phyloP scores from a whole-genome alignment of 2,797 vertebrate genomes.

The Phyllotis vaccarum region DNA sequence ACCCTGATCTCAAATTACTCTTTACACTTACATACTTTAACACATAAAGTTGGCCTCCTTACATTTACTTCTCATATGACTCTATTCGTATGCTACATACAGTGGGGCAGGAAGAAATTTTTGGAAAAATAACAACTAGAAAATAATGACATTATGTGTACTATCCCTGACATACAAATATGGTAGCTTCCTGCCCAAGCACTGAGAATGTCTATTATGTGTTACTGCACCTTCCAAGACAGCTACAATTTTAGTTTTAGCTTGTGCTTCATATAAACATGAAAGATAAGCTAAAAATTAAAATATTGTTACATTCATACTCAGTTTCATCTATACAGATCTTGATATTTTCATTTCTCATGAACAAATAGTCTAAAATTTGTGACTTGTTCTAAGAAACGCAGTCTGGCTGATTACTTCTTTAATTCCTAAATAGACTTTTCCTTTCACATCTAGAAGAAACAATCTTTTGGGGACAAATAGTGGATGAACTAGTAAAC shows the following conservation, averaged over 20 bases:
- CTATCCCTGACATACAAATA: background rate
- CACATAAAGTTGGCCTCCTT: background rate
- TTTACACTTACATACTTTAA: background rate
- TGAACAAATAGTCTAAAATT: background rate
- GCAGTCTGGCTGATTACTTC: background rate
- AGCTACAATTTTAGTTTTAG: background rate
- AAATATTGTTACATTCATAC: background rate
- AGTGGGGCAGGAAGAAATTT: background rate
- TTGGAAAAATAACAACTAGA: background rate
- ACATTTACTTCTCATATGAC: background rate
- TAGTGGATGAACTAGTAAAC: background rate
- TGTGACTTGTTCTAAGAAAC: background rate
- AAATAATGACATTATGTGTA: background rate
- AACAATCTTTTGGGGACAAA: background rate
- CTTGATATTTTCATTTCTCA: background rate
- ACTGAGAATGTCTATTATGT: background rate
- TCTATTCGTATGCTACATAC: background rate
- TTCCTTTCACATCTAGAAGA: background rate
- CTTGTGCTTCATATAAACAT: background rate
- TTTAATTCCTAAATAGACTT: background rate
- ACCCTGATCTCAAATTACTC: background rate
- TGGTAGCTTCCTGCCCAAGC: background rate
- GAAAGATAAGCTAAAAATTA: background rate
- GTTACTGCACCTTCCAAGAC: background rate
- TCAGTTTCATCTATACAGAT: background rate